These are phyloP conservation scores for Eurystomus gularis DNA, from an alignment of 2,113 vertebrate species.

Conservation along the genomic window DNA sequence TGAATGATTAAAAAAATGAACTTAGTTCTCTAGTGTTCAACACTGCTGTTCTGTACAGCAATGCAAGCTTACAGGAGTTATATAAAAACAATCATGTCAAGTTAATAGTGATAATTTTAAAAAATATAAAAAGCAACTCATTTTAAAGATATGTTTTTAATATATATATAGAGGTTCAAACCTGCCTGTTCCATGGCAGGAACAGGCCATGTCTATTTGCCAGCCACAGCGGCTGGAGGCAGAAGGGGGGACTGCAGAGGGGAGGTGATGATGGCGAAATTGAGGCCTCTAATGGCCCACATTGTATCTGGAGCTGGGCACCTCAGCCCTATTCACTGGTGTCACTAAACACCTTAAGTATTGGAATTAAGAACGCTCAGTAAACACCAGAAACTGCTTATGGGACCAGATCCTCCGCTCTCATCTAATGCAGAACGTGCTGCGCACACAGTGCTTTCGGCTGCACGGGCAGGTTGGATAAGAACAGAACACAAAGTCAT, in stretches of 20 bases:
- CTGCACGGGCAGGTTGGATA: not conserved
- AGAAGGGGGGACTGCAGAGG: not conserved
- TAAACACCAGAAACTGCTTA: not conserved
- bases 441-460: not conserved
- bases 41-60: not conserved
- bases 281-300: not conserved
- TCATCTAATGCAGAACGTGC: not conserved
- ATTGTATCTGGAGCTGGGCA: not conserved
- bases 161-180: not conserved
- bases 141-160: not conserved
- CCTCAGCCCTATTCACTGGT: not conserved
- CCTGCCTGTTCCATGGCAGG: too few species aligned
- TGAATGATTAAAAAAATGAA: not conserved
- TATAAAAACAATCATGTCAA: not conserved
- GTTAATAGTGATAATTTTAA: not conserved
- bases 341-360: not conserved
- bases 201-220: too few species aligned
- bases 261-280: not conserved
- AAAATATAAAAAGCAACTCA: not conserved
- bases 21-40: not conserved
- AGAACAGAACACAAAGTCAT: not conserved
- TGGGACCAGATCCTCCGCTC: not conserved
- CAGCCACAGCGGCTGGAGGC: not conserved
- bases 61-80: not conserved
- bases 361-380: not conserved